A percentile compares a stretch with the other conserved stretches of the same genome.
Evolutionary conservation across 2,888 invertebrate genomes (phyloP).

Genomic region (Drosophila imparisetae): DNA sequence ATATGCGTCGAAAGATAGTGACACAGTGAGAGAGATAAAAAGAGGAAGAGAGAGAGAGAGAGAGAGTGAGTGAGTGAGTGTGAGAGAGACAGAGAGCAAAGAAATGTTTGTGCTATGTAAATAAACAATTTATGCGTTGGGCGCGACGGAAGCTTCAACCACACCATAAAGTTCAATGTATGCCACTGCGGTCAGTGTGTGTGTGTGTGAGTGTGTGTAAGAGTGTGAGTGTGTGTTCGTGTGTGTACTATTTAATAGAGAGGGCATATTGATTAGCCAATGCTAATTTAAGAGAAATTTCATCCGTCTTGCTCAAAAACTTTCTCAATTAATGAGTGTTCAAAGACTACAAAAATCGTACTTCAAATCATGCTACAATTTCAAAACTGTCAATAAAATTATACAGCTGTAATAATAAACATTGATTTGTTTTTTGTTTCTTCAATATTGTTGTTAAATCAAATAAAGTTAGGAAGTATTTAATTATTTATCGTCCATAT

Average conservation of each 20-base stretch:
- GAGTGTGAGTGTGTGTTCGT: conserved; percentile 2
- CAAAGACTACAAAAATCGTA: not conserved
- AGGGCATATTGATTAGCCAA: conserved; percentile 19
- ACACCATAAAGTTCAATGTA: conserved; percentile 65
- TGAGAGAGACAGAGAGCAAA: conserved; percentile 15
- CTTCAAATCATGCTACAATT: not conserved
- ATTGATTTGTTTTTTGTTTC: not conserved
- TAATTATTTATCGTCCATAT: not conserved
- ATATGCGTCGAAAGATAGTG: conserved; percentile 15
- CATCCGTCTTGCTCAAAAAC: not conserved
- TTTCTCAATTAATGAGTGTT: not conserved
- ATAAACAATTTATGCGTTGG: conserved; percentile 64
- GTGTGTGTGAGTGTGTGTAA: not conserved
- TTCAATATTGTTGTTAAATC: not conserved
- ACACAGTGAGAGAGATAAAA: conserved; percentile 9
- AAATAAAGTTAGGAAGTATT: not conserved
- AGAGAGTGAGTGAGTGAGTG: conserved; percentile 7
- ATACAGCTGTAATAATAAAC: not conserved
- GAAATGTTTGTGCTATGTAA: conserved; percentile 54
- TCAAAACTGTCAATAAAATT: not conserved
- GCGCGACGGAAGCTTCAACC: conserved; percentile 55
- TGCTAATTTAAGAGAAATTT: conserved; percentile 1
- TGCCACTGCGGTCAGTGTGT: conserved; percentile 51
- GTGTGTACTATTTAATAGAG: conserved; percentile 9
- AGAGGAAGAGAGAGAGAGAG: not conserved